Conservation (phyloP, 2,113 vertebrate species). For the Dissostichus mawsoni region DNA sequence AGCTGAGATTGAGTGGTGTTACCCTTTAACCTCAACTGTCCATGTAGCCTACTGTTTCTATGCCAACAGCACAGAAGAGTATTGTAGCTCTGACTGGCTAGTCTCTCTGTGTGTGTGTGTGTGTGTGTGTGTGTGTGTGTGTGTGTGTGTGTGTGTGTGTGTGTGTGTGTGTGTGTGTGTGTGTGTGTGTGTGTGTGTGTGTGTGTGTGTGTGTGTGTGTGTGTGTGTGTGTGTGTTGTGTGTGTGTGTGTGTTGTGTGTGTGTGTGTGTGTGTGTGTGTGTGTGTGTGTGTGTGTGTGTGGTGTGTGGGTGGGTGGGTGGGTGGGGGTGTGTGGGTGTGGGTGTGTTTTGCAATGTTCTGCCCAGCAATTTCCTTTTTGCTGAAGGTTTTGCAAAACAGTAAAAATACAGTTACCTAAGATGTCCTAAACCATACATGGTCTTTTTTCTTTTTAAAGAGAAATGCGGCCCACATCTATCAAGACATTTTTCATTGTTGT, state of each 20-base stretch:
- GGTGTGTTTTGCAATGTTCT: background rate
- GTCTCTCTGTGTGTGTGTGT: background rate
- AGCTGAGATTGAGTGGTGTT: slow-evolving; percentile 56
- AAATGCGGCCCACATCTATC: too few relatives aligned
- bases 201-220: too few relatives aligned
- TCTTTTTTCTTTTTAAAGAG: too few relatives aligned
- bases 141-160: slow-evolving; percentile 16
- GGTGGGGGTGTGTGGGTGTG: slow-evolving; percentile 20
- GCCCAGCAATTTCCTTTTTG: slow-evolving; percentile 17
- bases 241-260: background rate
- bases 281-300: slow-evolving; percentile 1
- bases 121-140: slow-evolving; percentile 25
- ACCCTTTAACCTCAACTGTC: slow-evolving; percentile 55
- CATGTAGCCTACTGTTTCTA: slow-evolving; percentile 60
- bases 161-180: slow-evolving; percentile 3
- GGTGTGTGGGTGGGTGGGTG: slow-evolving; percentile 25
- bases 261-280: slow-evolving; percentile 25
- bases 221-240: too few relatives aligned
- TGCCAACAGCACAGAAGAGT: slow-evolving; percentile 57
- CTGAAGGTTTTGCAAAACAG: background rate
- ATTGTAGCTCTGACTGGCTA: slow-evolving; percentile 8
- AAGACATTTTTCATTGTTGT: too few relatives aligned
- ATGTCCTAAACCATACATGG: too few relatives aligned
- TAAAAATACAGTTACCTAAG: too few relatives aligned
- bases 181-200: background rate